Conservation (phyloP, 2,113 vertebrate species). For the Cranoglanis bouderius region DNA sequence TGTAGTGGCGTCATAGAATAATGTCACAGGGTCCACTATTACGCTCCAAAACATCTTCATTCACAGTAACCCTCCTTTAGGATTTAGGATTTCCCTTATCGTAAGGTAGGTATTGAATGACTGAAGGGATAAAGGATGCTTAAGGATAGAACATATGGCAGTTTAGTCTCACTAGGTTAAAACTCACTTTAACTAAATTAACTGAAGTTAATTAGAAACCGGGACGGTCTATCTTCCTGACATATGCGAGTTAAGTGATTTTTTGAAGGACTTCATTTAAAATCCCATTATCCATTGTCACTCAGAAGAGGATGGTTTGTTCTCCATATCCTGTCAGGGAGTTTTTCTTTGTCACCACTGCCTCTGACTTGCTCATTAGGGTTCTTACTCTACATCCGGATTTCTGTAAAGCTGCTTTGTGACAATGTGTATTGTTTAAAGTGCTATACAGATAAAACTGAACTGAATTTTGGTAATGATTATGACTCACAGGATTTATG, state of each 20-base stretch:
- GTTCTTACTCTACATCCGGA: background rate
- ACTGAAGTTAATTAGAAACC: background rate
- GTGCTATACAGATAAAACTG: too few relatives aligned
- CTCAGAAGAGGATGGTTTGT: background rate
- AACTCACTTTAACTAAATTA: background rate
- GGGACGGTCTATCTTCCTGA: background rate
- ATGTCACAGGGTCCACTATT: background rate
- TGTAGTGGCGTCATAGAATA: background rate
- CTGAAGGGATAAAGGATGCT: background rate
- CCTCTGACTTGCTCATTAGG: background rate
- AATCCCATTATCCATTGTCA: background rate
- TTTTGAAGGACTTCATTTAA: background rate
- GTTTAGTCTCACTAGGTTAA: background rate
- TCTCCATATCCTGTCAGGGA: background rate
- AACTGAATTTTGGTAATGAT: too few relatives aligned
- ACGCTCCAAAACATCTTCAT: background rate
- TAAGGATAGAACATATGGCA: conserved; percentile 7
- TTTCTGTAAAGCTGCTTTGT: too few relatives aligned
- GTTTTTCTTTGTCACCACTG: background rate
- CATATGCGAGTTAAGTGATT: background rate
- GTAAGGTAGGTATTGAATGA: background rate
- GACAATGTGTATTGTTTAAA: too few relatives aligned
- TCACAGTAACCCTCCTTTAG: background rate
- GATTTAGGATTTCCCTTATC: background rate
- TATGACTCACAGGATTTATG: too few relatives aligned